Evolutionary conservation across 2,113 vertebrate genomes (phyloP).

Genomic region (Gasterosteus aculeatus): DNA sequence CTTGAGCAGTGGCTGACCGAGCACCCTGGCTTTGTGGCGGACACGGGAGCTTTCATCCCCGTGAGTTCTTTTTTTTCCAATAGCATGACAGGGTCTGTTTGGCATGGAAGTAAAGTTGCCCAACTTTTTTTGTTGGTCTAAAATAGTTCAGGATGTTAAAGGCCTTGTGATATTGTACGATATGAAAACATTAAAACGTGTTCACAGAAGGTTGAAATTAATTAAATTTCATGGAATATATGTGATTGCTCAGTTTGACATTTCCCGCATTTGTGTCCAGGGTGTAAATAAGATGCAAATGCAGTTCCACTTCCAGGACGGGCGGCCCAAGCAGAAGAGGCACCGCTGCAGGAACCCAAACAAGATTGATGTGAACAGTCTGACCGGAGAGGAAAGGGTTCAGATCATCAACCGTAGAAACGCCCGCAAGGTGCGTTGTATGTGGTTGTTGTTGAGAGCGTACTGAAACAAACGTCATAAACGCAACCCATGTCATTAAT

Average conservation of each 20-base stretch:
- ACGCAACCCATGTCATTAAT: not conserved
- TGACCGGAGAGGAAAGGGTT: slow-evolving; percentile 97
- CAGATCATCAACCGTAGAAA: slow-evolving; percentile 98
- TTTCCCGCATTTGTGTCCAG: slow-evolving; percentile 45
- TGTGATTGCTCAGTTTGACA: not conserved
- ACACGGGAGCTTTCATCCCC: slow-evolving; percentile 94
- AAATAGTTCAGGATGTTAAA: not conserved
- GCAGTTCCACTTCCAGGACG: slow-evolving; percentile 94
- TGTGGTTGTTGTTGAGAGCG: not conserved
- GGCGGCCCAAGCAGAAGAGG: slow-evolving; percentile 96
- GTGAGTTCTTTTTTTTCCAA: slow-evolving; percentile 77
- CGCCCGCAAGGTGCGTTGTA: slow-evolving; percentile 89
- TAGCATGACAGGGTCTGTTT: not conserved
- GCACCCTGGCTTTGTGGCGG: slow-evolving; percentile 96
- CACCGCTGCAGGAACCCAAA: slow-evolving; percentile 98
- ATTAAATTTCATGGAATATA: not conserved
- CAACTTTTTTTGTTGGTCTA: not conserved
- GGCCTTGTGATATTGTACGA: not conserved
- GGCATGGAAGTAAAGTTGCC: too few relatives aligned
- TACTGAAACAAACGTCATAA: not conserved
- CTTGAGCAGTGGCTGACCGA: slow-evolving; percentile 94
- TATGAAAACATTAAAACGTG: not conserved
- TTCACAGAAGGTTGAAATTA: not conserved
- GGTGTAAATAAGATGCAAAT: slow-evolving; percentile 84
- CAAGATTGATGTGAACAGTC: slow-evolving; percentile 97